Evolutionary conservation across 2,797 vertebrate species (phyloP).

Genomic region (Scyliorhinus canicula): DNA sequence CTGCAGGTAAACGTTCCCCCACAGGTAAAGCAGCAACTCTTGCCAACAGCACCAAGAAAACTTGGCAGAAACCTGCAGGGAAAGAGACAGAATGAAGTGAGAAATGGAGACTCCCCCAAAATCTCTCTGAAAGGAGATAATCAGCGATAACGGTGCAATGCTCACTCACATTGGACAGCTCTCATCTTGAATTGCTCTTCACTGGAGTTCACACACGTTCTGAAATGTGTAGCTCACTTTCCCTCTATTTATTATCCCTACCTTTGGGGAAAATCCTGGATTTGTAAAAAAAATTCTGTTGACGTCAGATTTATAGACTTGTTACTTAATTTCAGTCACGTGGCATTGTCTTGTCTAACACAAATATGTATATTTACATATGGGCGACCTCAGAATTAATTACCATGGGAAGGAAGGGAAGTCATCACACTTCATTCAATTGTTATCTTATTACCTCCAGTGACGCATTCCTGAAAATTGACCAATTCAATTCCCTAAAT

Average conservation of each 20-base stretch:
- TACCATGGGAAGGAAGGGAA: not conserved
- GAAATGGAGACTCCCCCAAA: not conserved
- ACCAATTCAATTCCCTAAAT: not conserved
- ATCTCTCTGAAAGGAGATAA: not conserved
- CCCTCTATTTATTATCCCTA: not conserved
- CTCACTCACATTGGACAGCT: not conserved
- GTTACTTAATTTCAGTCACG: not conserved
- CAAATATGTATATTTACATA: not conserved
- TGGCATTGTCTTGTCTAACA: not conserved
- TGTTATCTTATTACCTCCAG: too few relatives aligned
- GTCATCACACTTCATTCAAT: not conserved
- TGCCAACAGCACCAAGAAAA: not conserved
- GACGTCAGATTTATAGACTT: not conserved
- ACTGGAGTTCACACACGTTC: not conserved
- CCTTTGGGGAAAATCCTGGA: conserved; percentile 5
- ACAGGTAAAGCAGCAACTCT: not conserved
- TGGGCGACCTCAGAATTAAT: not conserved
- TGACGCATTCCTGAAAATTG: not conserved
- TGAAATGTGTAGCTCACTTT: not conserved
- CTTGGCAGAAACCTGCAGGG: conserved; percentile 8
- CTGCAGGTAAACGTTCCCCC: not conserved
- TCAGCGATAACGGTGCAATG: not conserved
- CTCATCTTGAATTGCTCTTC: not conserved
- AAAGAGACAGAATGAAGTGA: not conserved
- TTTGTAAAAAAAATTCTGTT: not conserved